Evolutionary conservation across 2,888 invertebrate genomes (phyloP), one percentile per base, ranked within the genome.

Genomic region (Apeira syringaria): DNA sequence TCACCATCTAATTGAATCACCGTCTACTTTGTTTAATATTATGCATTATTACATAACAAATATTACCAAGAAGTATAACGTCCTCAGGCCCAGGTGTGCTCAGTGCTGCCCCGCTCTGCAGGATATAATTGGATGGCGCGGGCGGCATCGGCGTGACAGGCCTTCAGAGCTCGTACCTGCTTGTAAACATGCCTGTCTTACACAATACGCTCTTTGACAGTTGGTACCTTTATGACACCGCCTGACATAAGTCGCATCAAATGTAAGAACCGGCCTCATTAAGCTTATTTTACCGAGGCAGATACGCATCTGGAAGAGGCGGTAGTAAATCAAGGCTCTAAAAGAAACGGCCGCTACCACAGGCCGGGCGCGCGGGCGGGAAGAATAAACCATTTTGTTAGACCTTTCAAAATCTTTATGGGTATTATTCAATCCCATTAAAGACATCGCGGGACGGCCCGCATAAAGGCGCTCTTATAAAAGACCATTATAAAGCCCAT

Each of bases 201-300:
- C 80, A 86, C 88, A 87, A 86, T 81, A 70, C 84, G 79, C 83
- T 81, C 85, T 87, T 86, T 86, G 88, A 86, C 88, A 88, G 86
- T 83, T 77, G 74, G 78, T 83, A 80, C 82, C 83, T 86, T 86
- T 83, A 85, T 80, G 82, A 86, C 84, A 85, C 86, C 87, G 84
- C 78, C 85, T 74, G 78, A 78, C 83, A 83, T 84, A 2, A 15
- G 15, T 15, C 15, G 15, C 15, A 15, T 15, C 15, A 3, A 3
- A 2, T 15, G 84, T 76, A 80, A 77, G 80, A 73, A 62, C 72
- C 65, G 71, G 68, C 67, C 82, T 83, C 82, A 84, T 88, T 87
- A 85, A 83, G 80, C 75, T 79, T 80, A 84, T 80, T 88, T 88
- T 88, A 88, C 87, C 80, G 85, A 77, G 79, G 66, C 75, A 73